phyloP scores from a whole-genome alignment of 2,888 invertebrate genomes.

The Acleris holmiana region DNA sequence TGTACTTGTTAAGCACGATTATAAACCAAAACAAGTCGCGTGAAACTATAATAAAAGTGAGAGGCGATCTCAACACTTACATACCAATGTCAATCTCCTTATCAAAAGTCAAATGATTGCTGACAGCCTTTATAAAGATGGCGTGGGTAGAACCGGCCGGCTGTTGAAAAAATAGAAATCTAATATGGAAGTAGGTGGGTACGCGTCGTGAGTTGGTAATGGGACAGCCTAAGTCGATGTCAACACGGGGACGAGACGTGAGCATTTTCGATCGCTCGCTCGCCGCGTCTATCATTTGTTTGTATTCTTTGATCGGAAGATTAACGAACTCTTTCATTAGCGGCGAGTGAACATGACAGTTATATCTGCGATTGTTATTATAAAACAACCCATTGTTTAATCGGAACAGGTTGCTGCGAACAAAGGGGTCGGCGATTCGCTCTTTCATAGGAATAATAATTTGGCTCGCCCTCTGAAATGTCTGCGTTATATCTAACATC shows the following conservation, averaged over 20 bases:
- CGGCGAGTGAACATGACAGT: conserved; percentile 15
- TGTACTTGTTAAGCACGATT: not conserved
- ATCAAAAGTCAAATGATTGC: conserved; percentile 27
- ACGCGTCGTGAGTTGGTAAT: conserved; percentile 59
- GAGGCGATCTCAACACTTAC: conserved; percentile 25
- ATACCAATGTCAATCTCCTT: conserved; percentile 22
- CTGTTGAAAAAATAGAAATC: conserved; percentile 56
- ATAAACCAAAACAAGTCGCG: not conserved
- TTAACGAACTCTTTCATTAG: conserved; percentile 32
- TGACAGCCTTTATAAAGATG: conserved; percentile 24
- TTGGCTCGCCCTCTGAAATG: conserved; percentile 55
- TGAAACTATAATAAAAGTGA: conserved; percentile 2
- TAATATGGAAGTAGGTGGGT: conserved; percentile 56
- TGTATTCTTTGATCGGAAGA: conserved; percentile 23
- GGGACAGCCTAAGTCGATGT: conserved; percentile 59
- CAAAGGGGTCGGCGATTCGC: conserved; percentile 53
- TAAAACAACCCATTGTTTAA: conserved; percentile 45
- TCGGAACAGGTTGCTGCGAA: conserved; percentile 44
- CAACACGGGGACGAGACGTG: conserved; percentile 60
- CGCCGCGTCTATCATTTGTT: conserved; percentile 39
- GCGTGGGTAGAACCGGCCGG: conserved; percentile 45
- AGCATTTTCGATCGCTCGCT: conserved; percentile 50
- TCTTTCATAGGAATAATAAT: conserved; percentile 59
- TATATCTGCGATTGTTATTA: conserved; percentile 36
- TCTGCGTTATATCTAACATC: conserved; percentile 63